Evolutionary conservation across 2,797 vertebrate genomes (phyloP).

Genomic region (Botia kubotai): DNA sequence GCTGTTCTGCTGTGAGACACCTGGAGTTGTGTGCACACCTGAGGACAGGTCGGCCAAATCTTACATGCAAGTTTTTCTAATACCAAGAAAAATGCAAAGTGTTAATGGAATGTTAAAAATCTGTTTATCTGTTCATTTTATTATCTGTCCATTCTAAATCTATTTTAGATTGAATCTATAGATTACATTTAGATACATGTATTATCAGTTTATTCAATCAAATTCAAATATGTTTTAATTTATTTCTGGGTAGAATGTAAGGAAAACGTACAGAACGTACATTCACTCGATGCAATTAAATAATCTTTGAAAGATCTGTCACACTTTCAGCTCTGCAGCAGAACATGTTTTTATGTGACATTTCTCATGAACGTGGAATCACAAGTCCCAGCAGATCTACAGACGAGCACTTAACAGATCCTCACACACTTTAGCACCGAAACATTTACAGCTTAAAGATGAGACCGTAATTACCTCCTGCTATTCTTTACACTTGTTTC

Average conservation of each 20-base stretch:
- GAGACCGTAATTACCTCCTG: slow-evolving; percentile 43
- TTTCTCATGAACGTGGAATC: not conserved
- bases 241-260: not conserved
- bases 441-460: slow-evolving; percentile 41
- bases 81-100: not conserved
- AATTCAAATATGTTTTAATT: not conserved
- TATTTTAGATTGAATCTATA: too few species aligned
- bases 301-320: not conserved
- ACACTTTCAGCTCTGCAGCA: not conserved
- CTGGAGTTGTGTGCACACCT: not conserved
- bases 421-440: slow-evolving; percentile 43
- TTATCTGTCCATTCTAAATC: too few species aligned
- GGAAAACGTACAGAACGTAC: not conserved
- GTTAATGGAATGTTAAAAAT: not conserved
- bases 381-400: slow-evolving; percentile 40
- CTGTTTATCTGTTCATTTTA: too few species aligned
- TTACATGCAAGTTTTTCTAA: not conserved
- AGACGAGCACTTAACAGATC: slow-evolving; percentile 38
- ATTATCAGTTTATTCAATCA: not conserved
- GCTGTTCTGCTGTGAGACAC: not conserved
- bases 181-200: not conserved
- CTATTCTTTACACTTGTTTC: slow-evolving; percentile 31
- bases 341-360: not conserved
- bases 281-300: not conserved
- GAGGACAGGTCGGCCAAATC: not conserved